phyloP scores from a whole-genome alignment of 2,888 invertebrate genomes.

The Pseudococcus longispinus region DNA sequence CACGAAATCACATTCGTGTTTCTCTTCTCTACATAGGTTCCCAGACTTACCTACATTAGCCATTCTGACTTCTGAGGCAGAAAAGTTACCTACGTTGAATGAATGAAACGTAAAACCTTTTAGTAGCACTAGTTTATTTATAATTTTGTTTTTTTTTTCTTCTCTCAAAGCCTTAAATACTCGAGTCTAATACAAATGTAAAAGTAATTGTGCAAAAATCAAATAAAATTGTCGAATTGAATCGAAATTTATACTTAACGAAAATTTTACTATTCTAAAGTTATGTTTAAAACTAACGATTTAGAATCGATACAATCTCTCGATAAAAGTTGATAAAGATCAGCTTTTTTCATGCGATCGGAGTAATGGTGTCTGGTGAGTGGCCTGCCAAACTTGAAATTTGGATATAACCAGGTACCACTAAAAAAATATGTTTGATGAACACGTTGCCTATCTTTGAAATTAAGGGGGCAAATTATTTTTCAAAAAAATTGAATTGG shows the following conservation, averaged over 20 bases:
- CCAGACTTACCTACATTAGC: not conserved
- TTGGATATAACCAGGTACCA: no score
- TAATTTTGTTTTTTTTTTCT: not conserved
- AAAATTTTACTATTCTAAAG: constrained; percentile 8
- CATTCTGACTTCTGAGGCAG: not conserved
- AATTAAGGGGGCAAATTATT: no score
- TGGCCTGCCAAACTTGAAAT: no score
- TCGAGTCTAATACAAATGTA: constrained; percentile 29
- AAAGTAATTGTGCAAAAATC: constrained; percentile 45
- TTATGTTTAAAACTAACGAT: constrained; percentile 7
- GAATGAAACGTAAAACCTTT: not conserved
- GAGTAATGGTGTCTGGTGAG: no score
- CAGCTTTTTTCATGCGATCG: not conserved
- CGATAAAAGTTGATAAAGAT: not conserved
- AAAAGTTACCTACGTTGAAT: not conserved
- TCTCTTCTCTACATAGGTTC: no score
- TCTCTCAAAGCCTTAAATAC: constrained; percentile 14
- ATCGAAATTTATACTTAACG: constrained; percentile 5
- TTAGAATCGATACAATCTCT: not conserved
- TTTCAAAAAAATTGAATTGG: no score
- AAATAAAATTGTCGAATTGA: constrained; percentile 5
- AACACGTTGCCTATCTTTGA: no score
- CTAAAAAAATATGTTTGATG: no score
- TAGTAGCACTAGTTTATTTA: constrained; percentile 19
- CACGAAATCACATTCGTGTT: not conserved